These are phyloP conservation scores for Drosophila repletoides DNA, from an alignment of 1,140 invertebrate species.

Conservation along the genomic window DNA sequence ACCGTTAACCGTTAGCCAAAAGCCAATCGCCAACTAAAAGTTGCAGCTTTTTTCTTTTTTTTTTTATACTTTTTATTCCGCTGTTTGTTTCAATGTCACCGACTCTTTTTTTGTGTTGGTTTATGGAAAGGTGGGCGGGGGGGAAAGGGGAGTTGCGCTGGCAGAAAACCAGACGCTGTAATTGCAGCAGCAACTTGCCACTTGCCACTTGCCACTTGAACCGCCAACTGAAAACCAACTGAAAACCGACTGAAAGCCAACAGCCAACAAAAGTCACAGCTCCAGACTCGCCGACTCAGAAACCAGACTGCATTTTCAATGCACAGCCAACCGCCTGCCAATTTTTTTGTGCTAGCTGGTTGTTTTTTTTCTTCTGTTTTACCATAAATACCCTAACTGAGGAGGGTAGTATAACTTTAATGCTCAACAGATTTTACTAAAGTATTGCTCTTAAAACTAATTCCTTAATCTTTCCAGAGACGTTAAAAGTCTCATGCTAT, in stretches of 20 bases:
- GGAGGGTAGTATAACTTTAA: background rate
- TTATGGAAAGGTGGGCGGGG: background rate
- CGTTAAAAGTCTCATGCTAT: no score
- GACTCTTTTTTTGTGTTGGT: background rate
- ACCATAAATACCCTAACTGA: conserved; percentile 5
- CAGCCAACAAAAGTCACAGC: conserved; percentile 13
- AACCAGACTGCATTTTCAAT: conserved; percentile 38
- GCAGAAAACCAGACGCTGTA: conserved; percentile 47
- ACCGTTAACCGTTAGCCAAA: conserved; percentile 11
- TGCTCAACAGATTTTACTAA: background rate
- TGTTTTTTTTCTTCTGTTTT: background rate
- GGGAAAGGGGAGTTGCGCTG: conserved; percentile 1
- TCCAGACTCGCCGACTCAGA: no score
- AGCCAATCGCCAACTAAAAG: conserved; percentile 10
- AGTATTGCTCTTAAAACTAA: no score
- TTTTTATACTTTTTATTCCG: conserved; percentile 15
- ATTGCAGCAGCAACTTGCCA: conserved; percentile 35
- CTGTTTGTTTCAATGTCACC: conserved; percentile 58
- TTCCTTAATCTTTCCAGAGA: no score
- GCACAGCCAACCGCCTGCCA: conserved; percentile 18
- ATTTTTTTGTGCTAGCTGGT: conserved; percentile 18
- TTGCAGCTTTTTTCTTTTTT: conserved; percentile 12
- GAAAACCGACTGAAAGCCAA: background rate
- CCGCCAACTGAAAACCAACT: conserved; percentile 10
- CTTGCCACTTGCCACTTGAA: conserved; percentile 36